A percentile compares a stretch with the other conserved stretches of the same genome.
Conservation (phyloP, 2,797 vertebrate genomes). For the Galagoides demidoff region DNA sequence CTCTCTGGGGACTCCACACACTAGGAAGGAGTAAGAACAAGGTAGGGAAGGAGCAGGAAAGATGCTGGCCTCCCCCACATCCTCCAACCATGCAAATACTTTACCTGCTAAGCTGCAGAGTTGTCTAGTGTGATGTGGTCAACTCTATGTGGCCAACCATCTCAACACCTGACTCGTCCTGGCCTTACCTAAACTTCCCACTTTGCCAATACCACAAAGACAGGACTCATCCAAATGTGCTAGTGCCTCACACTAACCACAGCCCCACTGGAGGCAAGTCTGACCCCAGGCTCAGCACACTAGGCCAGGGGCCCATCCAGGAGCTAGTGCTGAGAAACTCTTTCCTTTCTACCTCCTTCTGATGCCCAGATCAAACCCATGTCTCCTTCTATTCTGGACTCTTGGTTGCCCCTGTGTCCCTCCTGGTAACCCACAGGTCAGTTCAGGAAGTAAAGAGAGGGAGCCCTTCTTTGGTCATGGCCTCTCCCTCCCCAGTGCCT, state of each 20-base stretch:
- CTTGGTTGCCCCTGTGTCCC: background rate
- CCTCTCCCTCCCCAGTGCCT: background rate
- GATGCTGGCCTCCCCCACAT: background rate
- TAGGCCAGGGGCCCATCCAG: background rate
- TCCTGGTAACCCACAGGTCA: background rate
- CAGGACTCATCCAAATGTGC: background rate
- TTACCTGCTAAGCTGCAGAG: background rate
- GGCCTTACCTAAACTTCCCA: background rate
- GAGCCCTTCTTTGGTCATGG: background rate
- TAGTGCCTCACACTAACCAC: background rate
- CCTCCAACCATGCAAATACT: background rate
- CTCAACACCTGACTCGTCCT: background rate
- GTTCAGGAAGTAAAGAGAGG: background rate
- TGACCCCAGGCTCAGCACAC: background rate
- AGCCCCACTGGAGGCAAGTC: background rate
- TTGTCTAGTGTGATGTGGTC: background rate
- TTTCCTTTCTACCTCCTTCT: background rate
- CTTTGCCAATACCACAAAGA: background rate
- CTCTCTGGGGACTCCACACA: constrained; percentile 89
- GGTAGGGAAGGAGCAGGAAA: background rate
- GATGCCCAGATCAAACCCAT: background rate
- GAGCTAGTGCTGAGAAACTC: background rate
- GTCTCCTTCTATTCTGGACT: background rate
- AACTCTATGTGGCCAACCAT: background rate
- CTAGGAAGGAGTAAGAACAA: constrained; percentile 83